Conservation (phyloP, 2,113 vertebrate genomes). For the Heterotilapia buettikoferi region DNA sequence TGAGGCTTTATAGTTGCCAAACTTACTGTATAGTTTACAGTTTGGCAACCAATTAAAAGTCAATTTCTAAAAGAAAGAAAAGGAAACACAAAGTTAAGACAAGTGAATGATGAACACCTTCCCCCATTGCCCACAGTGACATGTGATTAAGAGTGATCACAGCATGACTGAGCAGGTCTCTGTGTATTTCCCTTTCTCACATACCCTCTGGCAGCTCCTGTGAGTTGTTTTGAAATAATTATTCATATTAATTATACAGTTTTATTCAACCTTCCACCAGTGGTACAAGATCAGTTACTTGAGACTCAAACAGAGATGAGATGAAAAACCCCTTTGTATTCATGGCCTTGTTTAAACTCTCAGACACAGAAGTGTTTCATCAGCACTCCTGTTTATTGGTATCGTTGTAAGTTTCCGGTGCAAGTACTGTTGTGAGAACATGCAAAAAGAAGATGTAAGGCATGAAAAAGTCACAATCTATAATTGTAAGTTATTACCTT, state of each 20-base stretch:
- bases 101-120: not conserved
- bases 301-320: not conserved
- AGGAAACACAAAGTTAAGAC: not conserved
- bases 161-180: not conserved
- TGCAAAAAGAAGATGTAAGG: not conserved
- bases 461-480: not conserved
- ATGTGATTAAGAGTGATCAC: not conserved
- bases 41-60: not conserved
- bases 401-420: not conserved
- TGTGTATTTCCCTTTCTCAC: not conserved
- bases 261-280: not conserved
- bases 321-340: not conserved
- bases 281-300: not conserved
- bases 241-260: not conserved
- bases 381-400: not conserved
- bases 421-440: not conserved
- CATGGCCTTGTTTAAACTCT: not conserved
- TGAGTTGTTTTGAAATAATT: not conserved
- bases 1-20: not conserved
- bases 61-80: not conserved
- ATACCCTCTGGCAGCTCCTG: fast-evolving
- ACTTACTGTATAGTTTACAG: not conserved
- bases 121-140: not conserved
- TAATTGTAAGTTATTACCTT: not conserved
- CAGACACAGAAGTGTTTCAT: fast-evolving